Evolutionary conservation across 2,113 vertebrate genomes (phyloP).

Genomic region (Corythoichthys intestinalis): DNA sequence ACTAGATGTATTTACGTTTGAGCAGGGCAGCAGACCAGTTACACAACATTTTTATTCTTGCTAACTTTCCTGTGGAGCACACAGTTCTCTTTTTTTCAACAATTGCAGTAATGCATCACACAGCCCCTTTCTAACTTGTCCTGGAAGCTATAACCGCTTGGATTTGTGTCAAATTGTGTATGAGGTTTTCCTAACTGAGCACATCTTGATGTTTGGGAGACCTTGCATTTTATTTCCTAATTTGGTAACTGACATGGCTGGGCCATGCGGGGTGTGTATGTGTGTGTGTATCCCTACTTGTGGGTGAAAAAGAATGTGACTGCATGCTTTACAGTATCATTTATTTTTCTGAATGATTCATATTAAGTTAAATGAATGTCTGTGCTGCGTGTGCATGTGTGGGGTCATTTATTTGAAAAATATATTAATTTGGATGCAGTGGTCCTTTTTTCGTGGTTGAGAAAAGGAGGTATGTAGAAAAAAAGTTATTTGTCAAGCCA

Average conservation of each 20-base stretch:
- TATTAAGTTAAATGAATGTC: slow-evolving; percentile 30
- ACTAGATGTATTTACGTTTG: too few relatives aligned
- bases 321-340: slow-evolving; percentile 1
- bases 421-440: slow-evolving; percentile 30
- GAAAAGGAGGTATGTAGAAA: slow-evolving; percentile 9
- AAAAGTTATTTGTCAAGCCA: slow-evolving; percentile 6
- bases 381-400: slow-evolving; percentile 10
- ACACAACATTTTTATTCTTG: not conserved
- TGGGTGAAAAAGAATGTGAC: slow-evolving; percentile 6
- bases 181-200: slow-evolving; percentile 19
- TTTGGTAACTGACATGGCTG: slow-evolving; percentile 50
- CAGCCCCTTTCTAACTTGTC: not conserved
- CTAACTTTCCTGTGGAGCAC: not conserved
- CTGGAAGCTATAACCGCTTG: slow-evolving; percentile 4
- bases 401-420: slow-evolving; percentile 19
- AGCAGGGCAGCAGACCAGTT: not conserved
- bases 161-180: slow-evolving; percentile 8
- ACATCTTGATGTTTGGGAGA: slow-evolving; percentile 45
- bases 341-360: slow-evolving; percentile 41
- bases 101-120: not conserved
- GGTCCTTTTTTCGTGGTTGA: slow-evolving; percentile 31
- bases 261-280: slow-evolving; percentile 17
- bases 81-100: not conserved
- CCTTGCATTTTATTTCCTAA: slow-evolving; percentile 59
- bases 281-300: slow-evolving; percentile 2